Conservation (phyloP, 2,113 vertebrate species). For the Oxyruncus cristatus region DNA sequence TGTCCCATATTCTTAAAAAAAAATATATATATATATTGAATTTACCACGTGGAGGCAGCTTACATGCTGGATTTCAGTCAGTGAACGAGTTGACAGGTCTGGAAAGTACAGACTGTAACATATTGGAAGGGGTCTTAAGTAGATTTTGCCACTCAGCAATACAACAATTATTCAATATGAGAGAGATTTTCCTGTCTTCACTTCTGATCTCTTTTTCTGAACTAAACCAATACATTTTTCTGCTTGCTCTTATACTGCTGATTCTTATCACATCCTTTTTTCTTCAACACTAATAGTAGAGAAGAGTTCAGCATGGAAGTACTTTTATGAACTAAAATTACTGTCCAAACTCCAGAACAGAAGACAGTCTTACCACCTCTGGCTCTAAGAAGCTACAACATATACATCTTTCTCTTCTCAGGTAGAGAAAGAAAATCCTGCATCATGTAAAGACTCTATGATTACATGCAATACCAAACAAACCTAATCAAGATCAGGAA, state of each 20-base stretch:
- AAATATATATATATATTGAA: background rate
- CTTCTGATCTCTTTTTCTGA: background rate
- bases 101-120: background rate
- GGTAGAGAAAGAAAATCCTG: background rate
- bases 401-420: background rate
- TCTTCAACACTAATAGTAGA: background rate
- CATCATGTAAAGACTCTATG: background rate
- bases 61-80: background rate
- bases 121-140: constrained; percentile 13
- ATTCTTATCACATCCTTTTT: background rate
- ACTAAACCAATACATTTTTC: background rate
- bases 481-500: background rate
- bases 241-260: background rate
- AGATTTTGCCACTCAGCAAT: background rate
- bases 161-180: background rate
- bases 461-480: background rate
- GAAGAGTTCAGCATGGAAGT: background rate
- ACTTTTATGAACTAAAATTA: background rate
- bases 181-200: constrained; percentile 38
- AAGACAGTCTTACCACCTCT: background rate
- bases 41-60: background rate
- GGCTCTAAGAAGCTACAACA: background rate
- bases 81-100: background rate
- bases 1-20: background rate
- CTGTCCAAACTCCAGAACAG: background rate